Evolutionary conservation across 30 jellyfish, hydroid and myxozoan species (phyloP).

Genomic region (Haliclystus octoradiatus): DNA sequence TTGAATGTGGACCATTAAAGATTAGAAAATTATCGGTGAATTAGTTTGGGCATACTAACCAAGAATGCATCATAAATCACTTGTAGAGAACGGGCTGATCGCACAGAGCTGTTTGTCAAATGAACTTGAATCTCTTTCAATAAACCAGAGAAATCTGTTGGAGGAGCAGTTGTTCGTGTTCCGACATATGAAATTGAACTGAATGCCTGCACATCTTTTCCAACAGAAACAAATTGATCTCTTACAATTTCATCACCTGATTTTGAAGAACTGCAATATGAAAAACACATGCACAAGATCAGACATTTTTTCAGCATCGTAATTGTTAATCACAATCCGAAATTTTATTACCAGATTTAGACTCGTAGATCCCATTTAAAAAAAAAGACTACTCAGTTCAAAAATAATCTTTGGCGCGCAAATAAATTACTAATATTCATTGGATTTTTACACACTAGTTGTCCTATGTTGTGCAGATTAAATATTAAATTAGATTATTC

Average conservation of each 20-base stretch:
- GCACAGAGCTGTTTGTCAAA: conserved; percentile 68
- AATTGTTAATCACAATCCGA: not conserved
- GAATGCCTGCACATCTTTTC: conserved; percentile 87
- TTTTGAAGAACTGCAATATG: too few relatives aligned
- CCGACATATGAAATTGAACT: conserved; percentile 93
- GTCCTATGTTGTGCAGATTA: not conserved
- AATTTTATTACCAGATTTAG: too few relatives aligned
- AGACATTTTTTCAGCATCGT: too few relatives aligned
- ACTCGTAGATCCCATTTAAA: not conserved
- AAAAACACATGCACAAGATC: too few relatives aligned
- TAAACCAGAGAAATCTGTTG: conserved; percentile 70
- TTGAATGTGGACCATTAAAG: too few relatives aligned
- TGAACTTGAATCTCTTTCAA: conserved; percentile 59
- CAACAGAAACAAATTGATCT: conserved; percentile 60
- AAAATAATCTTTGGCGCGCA: not conserved
- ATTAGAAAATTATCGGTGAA: too few relatives aligned
- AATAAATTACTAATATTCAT: not conserved
- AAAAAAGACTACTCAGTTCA: not conserved
- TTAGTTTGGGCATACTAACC: too few relatives aligned
- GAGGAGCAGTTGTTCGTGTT: conserved; percentile 64
- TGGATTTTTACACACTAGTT: too few relatives aligned
- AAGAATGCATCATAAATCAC: conserved; percentile 81
- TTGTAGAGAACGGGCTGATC: conserved; percentile 84
- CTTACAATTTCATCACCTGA: conserved; percentile 86
- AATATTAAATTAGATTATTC: too few relatives aligned